phyloP scores from a whole-genome alignment of 2,888 invertebrate species.

The Aphidius colemani region DNA sequence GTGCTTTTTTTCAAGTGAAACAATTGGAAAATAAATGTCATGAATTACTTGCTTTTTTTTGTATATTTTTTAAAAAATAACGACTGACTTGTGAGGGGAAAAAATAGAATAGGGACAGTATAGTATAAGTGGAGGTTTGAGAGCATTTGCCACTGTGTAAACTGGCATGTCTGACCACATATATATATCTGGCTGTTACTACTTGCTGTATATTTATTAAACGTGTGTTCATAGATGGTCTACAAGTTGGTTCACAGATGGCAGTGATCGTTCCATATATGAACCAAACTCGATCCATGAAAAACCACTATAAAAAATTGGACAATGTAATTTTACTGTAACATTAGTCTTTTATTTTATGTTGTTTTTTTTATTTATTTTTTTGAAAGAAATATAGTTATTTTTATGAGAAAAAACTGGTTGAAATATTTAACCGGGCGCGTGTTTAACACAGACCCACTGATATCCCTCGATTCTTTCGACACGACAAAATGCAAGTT shows the following conservation, averaged over 20 bases:
- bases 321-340: too few species aligned
- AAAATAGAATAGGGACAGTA: too few species aligned
- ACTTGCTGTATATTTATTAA: slow-evolving; percentile 26
- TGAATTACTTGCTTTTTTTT: too few species aligned
- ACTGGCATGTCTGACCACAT: too few species aligned
- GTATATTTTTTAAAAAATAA: too few species aligned
- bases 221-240: slow-evolving; percentile 26
- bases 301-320: not conserved
- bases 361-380: not conserved
- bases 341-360: not conserved
- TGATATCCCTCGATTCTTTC: slow-evolving; percentile 38
- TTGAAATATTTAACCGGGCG: slow-evolving; percentile 49
- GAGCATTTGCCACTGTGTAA: too few species aligned
- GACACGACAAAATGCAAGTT: slow-evolving; percentile 49
- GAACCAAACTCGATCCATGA: not conserved
- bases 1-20: too few species aligned
- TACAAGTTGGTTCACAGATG: slow-evolving; percentile 35
- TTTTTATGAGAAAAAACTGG: slow-evolving; percentile 40
- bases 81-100: too few species aligned
- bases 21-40: too few species aligned
- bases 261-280: slow-evolving; percentile 35
- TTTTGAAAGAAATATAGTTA: too few species aligned
- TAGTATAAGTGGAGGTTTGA: too few species aligned
- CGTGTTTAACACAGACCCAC: slow-evolving; percentile 50
- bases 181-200: not conserved